Percentiles rank a stretch among this genome's conserved stretches.
These are phyloP conservation scores for Procavia capensis DNA, from an alignment of 2,113 vertebrate species.

Conservation along the genomic window DNA sequence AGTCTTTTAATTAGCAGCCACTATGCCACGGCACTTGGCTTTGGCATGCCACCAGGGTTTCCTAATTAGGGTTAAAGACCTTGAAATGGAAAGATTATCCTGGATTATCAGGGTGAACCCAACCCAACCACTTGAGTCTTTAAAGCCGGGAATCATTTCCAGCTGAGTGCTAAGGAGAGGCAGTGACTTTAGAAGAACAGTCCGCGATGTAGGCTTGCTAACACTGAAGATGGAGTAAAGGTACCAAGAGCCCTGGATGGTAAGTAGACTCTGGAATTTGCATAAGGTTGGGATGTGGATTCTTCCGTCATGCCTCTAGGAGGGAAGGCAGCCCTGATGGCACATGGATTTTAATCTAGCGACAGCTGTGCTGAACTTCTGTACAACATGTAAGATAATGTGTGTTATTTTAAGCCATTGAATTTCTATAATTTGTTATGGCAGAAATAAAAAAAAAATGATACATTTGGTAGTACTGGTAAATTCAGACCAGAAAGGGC, in stretches of 20 bases:
- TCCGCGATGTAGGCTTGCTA: not conserved
- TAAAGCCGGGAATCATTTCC: not conserved
- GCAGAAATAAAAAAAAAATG: conserved; percentile 4
- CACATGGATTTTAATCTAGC: not conserved
- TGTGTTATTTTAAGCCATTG: not conserved
- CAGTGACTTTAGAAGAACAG: not conserved
- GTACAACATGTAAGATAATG: not conserved
- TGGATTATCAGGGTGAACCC: not conserved
- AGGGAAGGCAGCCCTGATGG: too few species aligned
- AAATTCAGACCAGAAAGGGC: not conserved
- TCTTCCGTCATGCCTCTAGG: too few species aligned
- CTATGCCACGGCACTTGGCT: too few species aligned
- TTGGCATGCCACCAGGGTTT: too few species aligned
- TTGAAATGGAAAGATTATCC: not conserved
- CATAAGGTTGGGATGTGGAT: not conserved
- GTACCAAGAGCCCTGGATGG: not conserved
- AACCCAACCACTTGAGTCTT: not conserved
- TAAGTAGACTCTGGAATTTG: not conserved
- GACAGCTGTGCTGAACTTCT: not conserved
- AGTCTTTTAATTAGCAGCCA: too few species aligned
- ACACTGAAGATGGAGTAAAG: not conserved
- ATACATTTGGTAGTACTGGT: not conserved
- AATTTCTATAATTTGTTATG: not conserved
- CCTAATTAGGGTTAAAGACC: not conserved
- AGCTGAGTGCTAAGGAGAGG: not conserved